phyloP scores from a whole-genome alignment of 2,113 vertebrate species.

The Acinonyx jubatus region DNA sequence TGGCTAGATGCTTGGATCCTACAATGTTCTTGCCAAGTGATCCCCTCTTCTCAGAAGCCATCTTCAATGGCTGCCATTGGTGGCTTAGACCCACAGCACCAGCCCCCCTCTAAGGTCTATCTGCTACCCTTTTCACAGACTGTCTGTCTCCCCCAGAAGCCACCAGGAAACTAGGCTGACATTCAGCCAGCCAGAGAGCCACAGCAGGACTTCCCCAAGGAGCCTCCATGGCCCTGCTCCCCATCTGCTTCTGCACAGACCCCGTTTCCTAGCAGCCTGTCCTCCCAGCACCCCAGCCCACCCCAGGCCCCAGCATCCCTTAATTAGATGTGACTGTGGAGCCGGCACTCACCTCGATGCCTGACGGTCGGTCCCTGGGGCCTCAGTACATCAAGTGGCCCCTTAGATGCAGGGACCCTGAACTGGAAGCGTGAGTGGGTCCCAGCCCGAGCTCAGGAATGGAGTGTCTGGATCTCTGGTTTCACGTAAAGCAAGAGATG shows the following conservation, averaged over 20 bases:
- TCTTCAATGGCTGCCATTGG: neutral
- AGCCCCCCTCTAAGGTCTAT: neutral
- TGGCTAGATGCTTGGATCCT: neutral
- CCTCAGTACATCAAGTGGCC: neutral
- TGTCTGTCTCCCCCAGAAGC: neutral
- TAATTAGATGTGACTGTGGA: constrained; percentile 17
- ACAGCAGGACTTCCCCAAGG: neutral
- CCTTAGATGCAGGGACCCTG: neutral
- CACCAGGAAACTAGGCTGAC: neutral
- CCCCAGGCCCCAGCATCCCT: neutral
- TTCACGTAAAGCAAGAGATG: constrained; percentile 22
- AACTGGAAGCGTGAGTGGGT: neutral
- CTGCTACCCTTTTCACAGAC: neutral
- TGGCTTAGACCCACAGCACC: neutral
- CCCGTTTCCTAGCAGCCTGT: neutral
- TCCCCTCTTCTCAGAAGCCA: neutral
- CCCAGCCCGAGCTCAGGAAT: neutral
- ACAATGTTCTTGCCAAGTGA: neutral
- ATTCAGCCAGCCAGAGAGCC: neutral
- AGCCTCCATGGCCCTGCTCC: neutral
- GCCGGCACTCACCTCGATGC: constrained; percentile 15
- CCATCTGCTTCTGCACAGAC: neutral
- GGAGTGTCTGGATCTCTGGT: neutral
- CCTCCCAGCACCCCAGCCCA: neutral
- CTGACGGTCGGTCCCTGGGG: neutral